Conservation (phyloP, 2,113 vertebrate genomes). For the Trichechus manatus region DNA sequence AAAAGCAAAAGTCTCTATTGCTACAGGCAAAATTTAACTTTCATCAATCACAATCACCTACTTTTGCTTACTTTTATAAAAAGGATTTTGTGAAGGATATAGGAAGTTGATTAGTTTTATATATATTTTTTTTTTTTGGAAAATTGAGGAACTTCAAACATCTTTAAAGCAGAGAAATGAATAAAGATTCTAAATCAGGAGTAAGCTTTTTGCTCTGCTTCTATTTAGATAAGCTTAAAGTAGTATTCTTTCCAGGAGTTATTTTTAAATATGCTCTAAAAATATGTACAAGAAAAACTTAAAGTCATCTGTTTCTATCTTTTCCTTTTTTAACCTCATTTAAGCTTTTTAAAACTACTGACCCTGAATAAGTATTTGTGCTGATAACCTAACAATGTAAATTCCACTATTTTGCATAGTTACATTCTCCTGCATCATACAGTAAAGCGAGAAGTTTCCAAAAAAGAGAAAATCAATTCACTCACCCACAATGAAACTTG, state of each 20-base stretch:
- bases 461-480: conserved; percentile 13
- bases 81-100: background rate
- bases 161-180: conserved; percentile 31
- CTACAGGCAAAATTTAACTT: conserved; percentile 17
- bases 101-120: conserved; percentile 45
- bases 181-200: conserved; percentile 64
- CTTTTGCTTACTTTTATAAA: conserved; percentile 46
- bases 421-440: background rate
- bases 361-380: background rate
- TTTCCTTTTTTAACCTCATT: background rate
- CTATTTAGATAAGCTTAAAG: conserved; percentile 45
- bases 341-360: background rate
- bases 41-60: background rate
- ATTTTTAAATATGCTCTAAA: conserved; percentile 69
- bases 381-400: background rate
- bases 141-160: conserved; percentile 26
- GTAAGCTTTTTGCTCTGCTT: conserved; percentile 60
- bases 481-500: background rate
- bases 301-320: conserved; percentile 32
- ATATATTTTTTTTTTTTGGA: background rate
- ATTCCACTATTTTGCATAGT: background rate
- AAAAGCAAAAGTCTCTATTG: conserved; percentile 20
- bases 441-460: background rate
- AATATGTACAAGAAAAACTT: conserved; percentile 39
- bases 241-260: conserved; percentile 39